These are phyloP conservation scores for Adrianichthys oophorus DNA, from an alignment of 2,797 vertebrate species.

Conservation along the genomic window DNA sequence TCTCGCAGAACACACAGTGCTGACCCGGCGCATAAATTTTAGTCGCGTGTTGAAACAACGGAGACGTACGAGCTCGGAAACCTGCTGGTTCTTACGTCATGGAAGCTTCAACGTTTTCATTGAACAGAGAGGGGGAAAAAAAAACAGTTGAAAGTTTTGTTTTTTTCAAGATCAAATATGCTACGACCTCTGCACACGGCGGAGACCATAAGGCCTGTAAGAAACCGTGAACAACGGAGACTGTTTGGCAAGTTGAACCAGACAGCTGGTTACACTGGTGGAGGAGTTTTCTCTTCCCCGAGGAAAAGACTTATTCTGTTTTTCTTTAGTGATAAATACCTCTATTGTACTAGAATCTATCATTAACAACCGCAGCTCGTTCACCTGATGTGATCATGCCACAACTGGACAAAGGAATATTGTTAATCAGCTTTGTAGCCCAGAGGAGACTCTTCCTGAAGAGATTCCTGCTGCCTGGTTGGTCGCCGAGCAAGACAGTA, in stretches of 20 bases:
- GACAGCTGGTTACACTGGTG: constrained; percentile 26
- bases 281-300: constrained; percentile 5
- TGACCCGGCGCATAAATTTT: constrained; percentile 30
- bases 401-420: constrained; percentile 35
- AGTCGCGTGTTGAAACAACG: background rate
- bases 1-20: constrained; percentile 13
- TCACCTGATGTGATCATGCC: constrained; percentile 6
- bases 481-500: constrained; percentile 54
- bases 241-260: constrained; percentile 34
- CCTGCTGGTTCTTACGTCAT: constrained; percentile 19
- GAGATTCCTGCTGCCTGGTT: constrained; percentile 24
- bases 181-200: background rate
- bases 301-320: constrained; percentile 34
- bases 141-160: background rate
- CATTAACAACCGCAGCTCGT: constrained; percentile 33
- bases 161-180: background rate
- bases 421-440: constrained; percentile 42
- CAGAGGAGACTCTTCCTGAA: constrained; percentile 28
- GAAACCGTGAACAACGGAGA: constrained; percentile 4
- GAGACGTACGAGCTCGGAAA: constrained; percentile 14
- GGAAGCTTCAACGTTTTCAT: background rate
- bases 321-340: constrained; percentile 41
- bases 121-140: background rate
- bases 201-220: constrained; percentile 13
- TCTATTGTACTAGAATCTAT: constrained; percentile 29